Base-by-base conservation (phyloP, 2,113 vertebrate genomes). In the Platysternon megacephalum region DNA sequence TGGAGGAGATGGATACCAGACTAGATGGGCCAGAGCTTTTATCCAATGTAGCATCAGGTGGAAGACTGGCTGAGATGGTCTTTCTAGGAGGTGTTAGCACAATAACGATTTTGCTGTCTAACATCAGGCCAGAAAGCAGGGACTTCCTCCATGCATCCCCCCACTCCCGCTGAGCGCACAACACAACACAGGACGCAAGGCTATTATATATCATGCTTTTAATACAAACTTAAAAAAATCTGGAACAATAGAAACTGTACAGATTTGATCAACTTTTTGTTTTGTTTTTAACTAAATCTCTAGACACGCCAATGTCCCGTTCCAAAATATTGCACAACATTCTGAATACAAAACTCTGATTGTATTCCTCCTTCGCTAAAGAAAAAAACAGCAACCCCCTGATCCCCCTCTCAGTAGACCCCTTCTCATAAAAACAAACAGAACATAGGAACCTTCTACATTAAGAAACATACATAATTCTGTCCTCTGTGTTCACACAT, bases 191-290 rank as follows among this genome's bases (percentile, higher is more conserved):
- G 0, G 0, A 96, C 94, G 68, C 93, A 6, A 0, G 0, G 68
- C 94, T 98, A 98, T 98, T 98, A 97, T 98, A 93, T 97, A 98
- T 98, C 98, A 99, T 99, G 98, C 98, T 99, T 99, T 99, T 99
- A 99, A 99, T 99, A 98, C 98, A 99, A 99, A 99, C 98, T 98
- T 98, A 98, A 99, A 99, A 99, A 99, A 98, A 98, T 98, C 98
- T 98, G 98, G 98, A 98, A 98, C 98, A 98, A 98, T 99, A 99
- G 98, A 99, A 99, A 99, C 98, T 99, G 98, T 99, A 99, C 98
- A 99, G 98, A 98, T 98, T 98, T 98, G 98, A 98, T 98, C 98
- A 98, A 98, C 98, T 98, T 95, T 91, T 97, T 97, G 85, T 94
- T 97, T 95, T 96, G 95, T 98, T 98, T 98, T 98, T 98, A 98